Percentiles rank a stretch among this genome's conserved stretches.
These are phyloP conservation scores for Nestor notabilis DNA, from an alignment of 2,113 vertebrate genomes.

Conservation along the genomic window DNA sequence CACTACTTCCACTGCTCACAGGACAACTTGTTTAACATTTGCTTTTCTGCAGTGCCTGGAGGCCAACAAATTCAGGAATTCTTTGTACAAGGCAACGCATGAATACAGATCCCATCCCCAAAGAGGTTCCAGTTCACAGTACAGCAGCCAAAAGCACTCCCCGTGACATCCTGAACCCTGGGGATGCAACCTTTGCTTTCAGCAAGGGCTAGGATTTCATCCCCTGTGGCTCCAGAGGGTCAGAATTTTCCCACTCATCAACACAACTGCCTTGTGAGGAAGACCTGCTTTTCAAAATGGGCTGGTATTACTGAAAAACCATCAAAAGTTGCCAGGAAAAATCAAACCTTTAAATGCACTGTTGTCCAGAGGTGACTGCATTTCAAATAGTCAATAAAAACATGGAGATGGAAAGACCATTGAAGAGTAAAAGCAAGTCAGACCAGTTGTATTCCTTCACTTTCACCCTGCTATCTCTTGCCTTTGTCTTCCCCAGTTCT, in stretches of 20 bases:
- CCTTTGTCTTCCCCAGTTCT: background rate
- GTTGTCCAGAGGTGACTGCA: background rate
- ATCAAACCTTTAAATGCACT: background rate
- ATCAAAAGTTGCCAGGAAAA: background rate
- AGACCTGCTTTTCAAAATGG: background rate
- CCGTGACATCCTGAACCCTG: background rate
- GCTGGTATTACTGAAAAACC: background rate
- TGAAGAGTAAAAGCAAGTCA: background rate
- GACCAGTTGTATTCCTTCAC: background rate
- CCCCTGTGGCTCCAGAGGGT: background rate
- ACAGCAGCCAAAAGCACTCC: background rate
- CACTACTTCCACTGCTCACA: background rate
- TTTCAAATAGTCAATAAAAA: background rate
- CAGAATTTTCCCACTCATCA: slow-evolving; percentile 18
- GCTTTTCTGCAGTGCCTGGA: background rate
- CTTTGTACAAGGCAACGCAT: background rate
- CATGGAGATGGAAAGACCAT: background rate
- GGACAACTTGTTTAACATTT: background rate
- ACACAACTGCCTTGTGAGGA: background rate
- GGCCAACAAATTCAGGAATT: background rate
- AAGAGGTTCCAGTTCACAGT: background rate
- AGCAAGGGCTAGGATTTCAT: background rate
- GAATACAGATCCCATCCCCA: background rate
- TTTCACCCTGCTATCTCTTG: background rate
- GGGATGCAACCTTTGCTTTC: slow-evolving; percentile 1